phyloP scores from a whole-genome alignment of 2,113 vertebrate species.

The Phyllostomus hastatus region DNA sequence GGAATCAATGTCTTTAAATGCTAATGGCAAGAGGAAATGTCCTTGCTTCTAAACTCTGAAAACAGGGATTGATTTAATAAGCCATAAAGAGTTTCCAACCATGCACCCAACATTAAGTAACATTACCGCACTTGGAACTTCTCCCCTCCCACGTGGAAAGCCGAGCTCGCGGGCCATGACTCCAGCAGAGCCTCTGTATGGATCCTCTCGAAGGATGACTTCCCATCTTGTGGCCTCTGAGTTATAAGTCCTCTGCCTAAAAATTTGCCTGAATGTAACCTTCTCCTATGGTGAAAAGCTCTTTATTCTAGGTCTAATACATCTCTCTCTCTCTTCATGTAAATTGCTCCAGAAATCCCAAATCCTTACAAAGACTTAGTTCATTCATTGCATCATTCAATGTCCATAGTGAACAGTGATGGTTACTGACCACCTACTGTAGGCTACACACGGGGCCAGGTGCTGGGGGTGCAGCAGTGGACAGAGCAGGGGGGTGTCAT shows the following conservation, averaged over 20 bases:
- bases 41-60: not conserved
- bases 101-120: not conserved
- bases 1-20: not conserved
- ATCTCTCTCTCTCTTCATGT: not conserved
- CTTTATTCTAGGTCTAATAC: not conserved
- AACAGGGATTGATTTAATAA: not conserved
- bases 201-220: not conserved
- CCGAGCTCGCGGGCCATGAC: not conserved
- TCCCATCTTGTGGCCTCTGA: not conserved
- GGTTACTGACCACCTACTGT: not conserved
- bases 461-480: not conserved
- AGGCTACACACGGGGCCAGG: not conserved
- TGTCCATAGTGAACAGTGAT: not conserved
- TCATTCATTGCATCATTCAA: not conserved
- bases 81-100: not conserved
- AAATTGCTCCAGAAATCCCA: not conserved
- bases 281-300: not conserved
- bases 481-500: not conserved
- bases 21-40: not conserved
- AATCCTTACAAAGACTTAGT: not conserved
- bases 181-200: not conserved
- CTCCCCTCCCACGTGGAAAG: not conserved
- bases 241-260: not conserved
- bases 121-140: not conserved
- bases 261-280: not conserved